Conservation (phyloP, 2,888 invertebrate species). For the Sepiola atlantica region DNA sequence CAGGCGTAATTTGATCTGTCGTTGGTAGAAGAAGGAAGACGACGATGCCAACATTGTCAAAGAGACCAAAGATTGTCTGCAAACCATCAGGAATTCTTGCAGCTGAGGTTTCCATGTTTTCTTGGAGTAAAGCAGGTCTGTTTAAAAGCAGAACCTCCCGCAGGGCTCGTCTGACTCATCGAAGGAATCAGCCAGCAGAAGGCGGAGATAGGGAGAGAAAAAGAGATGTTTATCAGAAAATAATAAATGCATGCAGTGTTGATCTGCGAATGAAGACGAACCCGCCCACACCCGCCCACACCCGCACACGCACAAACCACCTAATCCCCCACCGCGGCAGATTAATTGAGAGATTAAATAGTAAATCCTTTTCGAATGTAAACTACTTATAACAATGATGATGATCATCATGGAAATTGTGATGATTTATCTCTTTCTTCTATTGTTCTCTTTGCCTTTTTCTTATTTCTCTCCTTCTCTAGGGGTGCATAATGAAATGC, state of each 20-base stretch:
- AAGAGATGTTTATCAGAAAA: background rate
- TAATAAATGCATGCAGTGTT: background rate
- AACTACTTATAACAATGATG: background rate
- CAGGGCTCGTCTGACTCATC: slow-evolving; percentile 3
- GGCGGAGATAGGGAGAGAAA: too few species aligned
- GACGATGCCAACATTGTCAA: background rate
- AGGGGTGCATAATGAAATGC: too few species aligned
- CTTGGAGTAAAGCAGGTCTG: background rate
- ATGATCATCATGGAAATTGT: background rate
- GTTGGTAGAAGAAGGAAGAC: background rate
- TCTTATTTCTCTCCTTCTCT: too few species aligned
- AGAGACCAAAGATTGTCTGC: background rate
- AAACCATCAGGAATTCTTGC: background rate
- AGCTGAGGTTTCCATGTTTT: background rate
- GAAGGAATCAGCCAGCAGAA: background rate
- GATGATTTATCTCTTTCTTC: background rate
- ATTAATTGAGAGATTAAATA: background rate
- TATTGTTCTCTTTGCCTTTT: background rate
- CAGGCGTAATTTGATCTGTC: background rate
- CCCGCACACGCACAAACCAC: too few species aligned
- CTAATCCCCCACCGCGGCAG: background rate
- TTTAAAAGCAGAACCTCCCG: background rate
- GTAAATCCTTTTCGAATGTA: background rate
- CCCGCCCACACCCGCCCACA: too few species aligned
- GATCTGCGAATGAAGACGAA: background rate